Percentiles rank a stretch among this genome's conserved stretches.
phyloP scores from a whole-genome alignment of 2,113 vertebrate species.

The Mustela lutreola region DNA sequence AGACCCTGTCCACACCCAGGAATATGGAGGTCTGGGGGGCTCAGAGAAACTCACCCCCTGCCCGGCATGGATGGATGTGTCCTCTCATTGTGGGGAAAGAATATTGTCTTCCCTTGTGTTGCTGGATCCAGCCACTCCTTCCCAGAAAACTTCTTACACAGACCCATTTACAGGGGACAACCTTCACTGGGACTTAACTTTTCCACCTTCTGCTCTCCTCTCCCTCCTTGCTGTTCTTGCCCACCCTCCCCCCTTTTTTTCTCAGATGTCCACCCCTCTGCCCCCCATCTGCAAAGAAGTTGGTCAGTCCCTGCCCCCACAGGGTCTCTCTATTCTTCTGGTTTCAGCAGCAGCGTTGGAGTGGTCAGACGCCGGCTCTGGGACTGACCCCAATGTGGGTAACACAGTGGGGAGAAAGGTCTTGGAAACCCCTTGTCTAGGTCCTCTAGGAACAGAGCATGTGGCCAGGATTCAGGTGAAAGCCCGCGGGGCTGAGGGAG shows the following conservation, averaged over 20 bases:
- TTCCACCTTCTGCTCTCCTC: not conserved
- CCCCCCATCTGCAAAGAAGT: not conserved
- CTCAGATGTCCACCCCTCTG: not conserved
- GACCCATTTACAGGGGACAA: not conserved
- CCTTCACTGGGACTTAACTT: not conserved
- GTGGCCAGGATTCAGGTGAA: not conserved
- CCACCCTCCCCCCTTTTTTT: not conserved
- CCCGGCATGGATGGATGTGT: not conserved
- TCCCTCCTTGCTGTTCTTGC: not conserved
- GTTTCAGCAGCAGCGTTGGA: not conserved
- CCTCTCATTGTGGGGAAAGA: not conserved
- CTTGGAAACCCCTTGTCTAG: not conserved
- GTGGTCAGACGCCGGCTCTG: not conserved
- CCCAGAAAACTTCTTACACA: not conserved
- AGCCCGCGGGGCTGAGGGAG: not conserved
- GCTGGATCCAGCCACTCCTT: not conserved
- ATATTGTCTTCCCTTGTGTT: not conserved
- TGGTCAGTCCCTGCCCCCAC: not conserved
- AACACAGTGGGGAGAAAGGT: not conserved
- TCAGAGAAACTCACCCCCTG: not conserved
- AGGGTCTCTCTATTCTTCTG: not conserved
- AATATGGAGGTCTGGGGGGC: conserved; percentile 54
- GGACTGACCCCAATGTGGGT: not conserved
- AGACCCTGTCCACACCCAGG: conserved; percentile 83
- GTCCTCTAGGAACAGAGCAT: not conserved